Base-by-base conservation (phyloP, 1,140 invertebrate genomes). In the Andrena cerasifolii region DNA sequence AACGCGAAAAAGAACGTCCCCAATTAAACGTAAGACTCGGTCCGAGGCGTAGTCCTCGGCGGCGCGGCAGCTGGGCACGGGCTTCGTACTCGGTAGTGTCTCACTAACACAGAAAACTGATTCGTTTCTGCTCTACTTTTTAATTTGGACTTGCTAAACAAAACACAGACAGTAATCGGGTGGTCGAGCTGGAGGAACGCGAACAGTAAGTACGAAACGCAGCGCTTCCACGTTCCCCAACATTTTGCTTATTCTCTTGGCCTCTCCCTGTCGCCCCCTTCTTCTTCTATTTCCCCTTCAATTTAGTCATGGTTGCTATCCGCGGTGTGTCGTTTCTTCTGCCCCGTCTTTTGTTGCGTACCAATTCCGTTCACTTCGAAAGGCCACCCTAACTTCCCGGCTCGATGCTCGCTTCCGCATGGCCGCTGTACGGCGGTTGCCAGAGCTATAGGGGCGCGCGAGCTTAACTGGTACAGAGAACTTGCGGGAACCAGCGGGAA, bases 111-210 rank as follows among this genome's bases (percentile, higher is more conserved):
- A 53, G 73, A 58, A 49, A 88, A 91, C 85, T 93, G 88, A 90
- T 91, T 91, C 90, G 86, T 92, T 93, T 93, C 83, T 92, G 84
- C 92, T 93, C 90, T 90, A 90, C 90, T 92, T 92, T 93, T 92
- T 92, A 91, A 91, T 92, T 92, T 91, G 90, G 90, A 90, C 88
- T 90, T 91, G 90, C 90, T 91, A 91, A 92, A 91, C 86, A 90
- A 91, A 91, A 89, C 86, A 91, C 93, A 96, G 96, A 96, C 93
- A 96, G 95, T 95, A 96, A 94, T 92, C 95, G 95, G 79, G 94
- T 96, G 91, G 91, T 93, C 89, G 95, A 96, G 90, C 93, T 96
- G 93, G 96, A 96, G 92, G 96, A 96, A 93, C 94, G 96, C 89
- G 95, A 97, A 93, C 96, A 96, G 96, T 97, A 96, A 97, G 96